Conservation (phyloP, 2,797 vertebrate genomes). For the Gymnothorax reevesii region DNA sequence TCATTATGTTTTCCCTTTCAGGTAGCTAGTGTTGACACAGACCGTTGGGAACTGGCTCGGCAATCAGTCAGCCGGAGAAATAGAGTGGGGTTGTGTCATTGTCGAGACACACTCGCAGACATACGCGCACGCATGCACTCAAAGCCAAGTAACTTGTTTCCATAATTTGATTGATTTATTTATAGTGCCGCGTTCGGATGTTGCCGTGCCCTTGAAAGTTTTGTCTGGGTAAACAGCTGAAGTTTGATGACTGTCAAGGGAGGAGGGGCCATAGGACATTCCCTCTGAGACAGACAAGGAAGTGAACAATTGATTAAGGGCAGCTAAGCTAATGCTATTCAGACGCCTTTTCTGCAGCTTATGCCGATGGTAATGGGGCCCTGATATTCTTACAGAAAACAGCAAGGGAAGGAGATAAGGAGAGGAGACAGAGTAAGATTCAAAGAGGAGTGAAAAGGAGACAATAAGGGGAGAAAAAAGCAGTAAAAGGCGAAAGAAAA, state of each 20-base stretch:
- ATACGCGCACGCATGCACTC: not conserved
- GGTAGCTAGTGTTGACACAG: constrained; percentile 22
- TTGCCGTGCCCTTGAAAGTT: not conserved
- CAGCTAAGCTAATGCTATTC: not conserved
- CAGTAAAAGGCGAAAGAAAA: not conserved
- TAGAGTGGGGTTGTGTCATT: not conserved
- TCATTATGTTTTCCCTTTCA: constrained; percentile 32
- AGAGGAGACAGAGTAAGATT: not conserved
- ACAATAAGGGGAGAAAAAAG: not conserved
- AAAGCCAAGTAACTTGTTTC: constrained; percentile 2
- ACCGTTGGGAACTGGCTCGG: not conserved
- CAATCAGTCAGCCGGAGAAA: constrained; percentile 16
- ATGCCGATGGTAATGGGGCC: not conserved
- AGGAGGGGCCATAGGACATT: not conserved
- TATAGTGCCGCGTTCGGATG: not conserved
- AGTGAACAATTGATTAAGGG: not conserved
- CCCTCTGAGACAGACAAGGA: not conserved
- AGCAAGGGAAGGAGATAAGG: not conserved
- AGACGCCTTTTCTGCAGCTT: not conserved
- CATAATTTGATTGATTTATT: constrained; percentile 9
- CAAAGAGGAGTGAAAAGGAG: not conserved
- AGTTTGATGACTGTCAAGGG: not conserved
- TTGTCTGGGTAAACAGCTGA: not conserved
- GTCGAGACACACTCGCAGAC: not conserved
- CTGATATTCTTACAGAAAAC: not conserved